Percentiles rank a stretch among this genome's conserved stretches.
These are phyloP conservation scores for Pseudochirops cupreus DNA, from an alignment of 2,797 vertebrate genomes.

Conservation along the genomic window DNA sequence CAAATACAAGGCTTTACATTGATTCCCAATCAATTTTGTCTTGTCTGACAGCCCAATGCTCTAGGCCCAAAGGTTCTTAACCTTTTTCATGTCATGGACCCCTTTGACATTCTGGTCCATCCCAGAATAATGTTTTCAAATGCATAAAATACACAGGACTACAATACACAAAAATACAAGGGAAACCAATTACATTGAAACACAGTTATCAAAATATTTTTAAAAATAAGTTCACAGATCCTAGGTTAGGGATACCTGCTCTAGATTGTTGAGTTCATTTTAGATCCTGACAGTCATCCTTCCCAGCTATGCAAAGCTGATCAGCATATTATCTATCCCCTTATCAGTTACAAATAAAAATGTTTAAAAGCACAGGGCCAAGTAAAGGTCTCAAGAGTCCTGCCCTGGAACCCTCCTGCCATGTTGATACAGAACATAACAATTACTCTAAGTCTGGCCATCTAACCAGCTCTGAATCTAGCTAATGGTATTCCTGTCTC, in stretches of 20 bases:
- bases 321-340: background rate
- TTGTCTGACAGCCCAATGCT: too few species aligned
- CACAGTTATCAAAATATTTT: too few species aligned
- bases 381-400: background rate
- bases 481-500: background rate
- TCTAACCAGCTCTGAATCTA: background rate
- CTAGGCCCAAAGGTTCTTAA: too few species aligned
- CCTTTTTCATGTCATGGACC: too few species aligned
- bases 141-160: too few species aligned
- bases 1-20: too few species aligned
- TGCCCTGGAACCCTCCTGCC: background rate
- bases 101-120: too few species aligned
- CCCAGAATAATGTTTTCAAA: too few species aligned
- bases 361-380: background rate
- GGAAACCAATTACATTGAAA: too few species aligned
- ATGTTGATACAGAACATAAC: background rate
- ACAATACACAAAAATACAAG: too few species aligned
- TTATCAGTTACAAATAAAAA: background rate
- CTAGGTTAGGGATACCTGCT: background rate
- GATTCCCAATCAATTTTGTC: too few species aligned
- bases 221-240: background rate
- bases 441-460: background rate
- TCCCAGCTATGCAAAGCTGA: background rate
- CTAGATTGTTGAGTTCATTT: background rate
- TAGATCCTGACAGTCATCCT: background rate